These are phyloP conservation scores for Anaspis maculata DNA, from an alignment of 2,888 invertebrate genomes.

Conservation along the genomic window DNA sequence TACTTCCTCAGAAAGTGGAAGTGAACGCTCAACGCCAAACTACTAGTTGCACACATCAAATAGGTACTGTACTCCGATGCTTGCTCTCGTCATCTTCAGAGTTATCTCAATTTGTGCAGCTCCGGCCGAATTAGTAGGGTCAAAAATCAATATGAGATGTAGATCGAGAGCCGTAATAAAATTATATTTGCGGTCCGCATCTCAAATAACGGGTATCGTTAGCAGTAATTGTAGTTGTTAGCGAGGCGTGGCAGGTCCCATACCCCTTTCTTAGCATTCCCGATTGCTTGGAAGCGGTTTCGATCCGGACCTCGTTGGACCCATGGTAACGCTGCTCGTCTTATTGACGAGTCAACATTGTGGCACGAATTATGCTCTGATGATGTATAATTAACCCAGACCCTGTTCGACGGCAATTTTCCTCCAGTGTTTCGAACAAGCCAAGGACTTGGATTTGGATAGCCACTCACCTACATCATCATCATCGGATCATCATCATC, in stretches of 20 bases:
- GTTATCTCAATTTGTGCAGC: no score
- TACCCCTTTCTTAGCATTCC: conserved; percentile 16
- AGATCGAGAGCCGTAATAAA: conserved; percentile 31
- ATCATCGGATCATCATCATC: no score
- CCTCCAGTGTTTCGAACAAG: conserved; percentile 9
- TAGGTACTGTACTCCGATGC: no score
- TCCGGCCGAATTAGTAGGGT: background rate
- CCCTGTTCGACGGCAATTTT: conserved; percentile 18
- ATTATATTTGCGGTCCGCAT: conserved; percentile 33
- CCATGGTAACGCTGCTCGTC: conserved; percentile 2
- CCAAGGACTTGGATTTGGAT: conserved; percentile 8
- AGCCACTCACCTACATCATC: no score
- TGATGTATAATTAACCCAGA: conserved; percentile 25
- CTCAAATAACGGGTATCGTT: conserved; percentile 35
- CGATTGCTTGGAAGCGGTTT: conserved; percentile 17
- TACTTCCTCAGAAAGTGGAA: no score
- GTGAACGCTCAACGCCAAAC: no score
- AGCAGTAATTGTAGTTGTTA: conserved; percentile 35
- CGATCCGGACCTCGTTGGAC: conserved; percentile 1
- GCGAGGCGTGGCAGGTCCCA: conserved; percentile 30
- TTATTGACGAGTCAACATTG: conserved; percentile 14
- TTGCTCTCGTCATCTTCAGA: no score
- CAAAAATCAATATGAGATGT: conserved; percentile 20
- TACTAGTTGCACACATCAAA: no score
- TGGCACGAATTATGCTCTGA: conserved; percentile 19